Percentiles rank a stretch among this genome's conserved stretches.
Evolutionary conservation across 2,113 vertebrate genomes (phyloP).

Genomic region (Oryzias javanicus): DNA sequence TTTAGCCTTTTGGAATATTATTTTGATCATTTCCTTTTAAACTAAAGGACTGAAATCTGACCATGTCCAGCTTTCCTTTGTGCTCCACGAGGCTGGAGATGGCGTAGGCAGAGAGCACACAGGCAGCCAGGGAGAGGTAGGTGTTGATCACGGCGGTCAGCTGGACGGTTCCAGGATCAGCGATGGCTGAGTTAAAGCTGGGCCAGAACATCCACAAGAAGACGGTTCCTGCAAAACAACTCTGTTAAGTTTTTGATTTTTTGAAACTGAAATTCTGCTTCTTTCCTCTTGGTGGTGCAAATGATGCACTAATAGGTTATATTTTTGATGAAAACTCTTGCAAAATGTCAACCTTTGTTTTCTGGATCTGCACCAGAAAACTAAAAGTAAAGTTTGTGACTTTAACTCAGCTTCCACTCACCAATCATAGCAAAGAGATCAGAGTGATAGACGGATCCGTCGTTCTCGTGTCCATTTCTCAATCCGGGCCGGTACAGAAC

Average conservation of each 20-base stretch:
- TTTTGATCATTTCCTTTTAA: not conserved
- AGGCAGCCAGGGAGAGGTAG: constrained; percentile 88
- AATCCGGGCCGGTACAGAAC: constrained; percentile 84
- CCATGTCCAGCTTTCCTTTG: constrained; percentile 92
- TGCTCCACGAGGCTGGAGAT: constrained; percentile 85
- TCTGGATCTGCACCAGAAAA: too few species aligned
- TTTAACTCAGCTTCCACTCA: constrained; percentile 60
- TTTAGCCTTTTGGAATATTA: not conserved
- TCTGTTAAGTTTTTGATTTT: not conserved
- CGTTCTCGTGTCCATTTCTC: constrained; percentile 79
- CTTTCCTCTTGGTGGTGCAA: constrained; percentile 48
- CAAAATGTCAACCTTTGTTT: too few species aligned
- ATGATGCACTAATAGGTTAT: not conserved
- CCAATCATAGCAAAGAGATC: constrained; percentile 97
- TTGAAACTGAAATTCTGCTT: constrained; percentile 8
- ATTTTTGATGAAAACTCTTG: too few species aligned
- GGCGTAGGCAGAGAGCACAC: constrained; percentile 83
- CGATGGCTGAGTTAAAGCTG: constrained; percentile 93
- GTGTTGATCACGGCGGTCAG: constrained; percentile 86
- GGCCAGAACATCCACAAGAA: constrained; percentile 97
- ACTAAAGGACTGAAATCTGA: constrained; percentile 54
- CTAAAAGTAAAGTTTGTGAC: too few species aligned
- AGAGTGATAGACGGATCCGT: constrained; percentile 89
- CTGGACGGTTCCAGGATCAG: not conserved
- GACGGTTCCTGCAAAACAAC: constrained; percentile 67